These are phyloP conservation scores for Orbicella faveolata DNA, from an alignment of 64 coral and sea anemone species.

Conservation along the genomic window DNA sequence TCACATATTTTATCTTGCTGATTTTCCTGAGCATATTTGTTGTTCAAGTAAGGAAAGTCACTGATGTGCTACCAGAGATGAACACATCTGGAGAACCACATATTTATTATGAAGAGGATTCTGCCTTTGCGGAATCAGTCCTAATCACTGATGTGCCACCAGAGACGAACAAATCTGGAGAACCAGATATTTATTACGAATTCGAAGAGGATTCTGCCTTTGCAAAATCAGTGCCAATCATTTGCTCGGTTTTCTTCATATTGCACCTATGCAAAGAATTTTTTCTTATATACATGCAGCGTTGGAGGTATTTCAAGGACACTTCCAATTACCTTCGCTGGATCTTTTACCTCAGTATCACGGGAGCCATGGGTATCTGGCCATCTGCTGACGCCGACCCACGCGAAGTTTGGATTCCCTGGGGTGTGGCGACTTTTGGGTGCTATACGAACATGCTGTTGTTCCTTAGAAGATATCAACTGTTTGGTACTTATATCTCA, in stretches of 20 bases:
- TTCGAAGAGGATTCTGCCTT: neutral
- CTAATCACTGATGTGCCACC: neutral
- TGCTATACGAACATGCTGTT: slow-evolving; percentile 77
- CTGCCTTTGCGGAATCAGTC: neutral
- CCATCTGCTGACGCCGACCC: slow-evolving; percentile 49
- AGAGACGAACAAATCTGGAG: too few species aligned
- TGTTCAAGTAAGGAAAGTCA: neutral
- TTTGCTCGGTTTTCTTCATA: slow-evolving; percentile 35
- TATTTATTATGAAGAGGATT: neutral
- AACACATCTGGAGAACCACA: too few species aligned
- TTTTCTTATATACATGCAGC: slow-evolving; percentile 61
- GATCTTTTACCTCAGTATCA: slow-evolving; percentile 27
- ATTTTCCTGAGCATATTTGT: slow-evolving; percentile 58
- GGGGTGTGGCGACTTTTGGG: slow-evolving; percentile 58
- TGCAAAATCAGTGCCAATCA: slow-evolving; percentile 6
- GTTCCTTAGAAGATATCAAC: slow-evolving; percentile 60
- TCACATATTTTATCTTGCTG: slow-evolving; percentile 52
- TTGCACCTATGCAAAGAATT: slow-evolving; percentile 64
- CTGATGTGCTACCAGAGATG: too few species aligned
- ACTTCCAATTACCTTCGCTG: slow-evolving; percentile 63
- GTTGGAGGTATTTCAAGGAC: slow-evolving; percentile 64
- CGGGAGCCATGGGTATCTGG: neutral
- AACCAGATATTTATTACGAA: too few species aligned
- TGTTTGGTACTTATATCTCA: slow-evolving; percentile 69
- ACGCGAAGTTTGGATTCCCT: slow-evolving; percentile 43